A percentile compares a stretch with the other conserved stretches of the same genome.
These are phyloP conservation scores for Dendronephthya gigantea DNA, from an alignment of 64 coral and sea anemone species.

Conservation along the genomic window DNA sequence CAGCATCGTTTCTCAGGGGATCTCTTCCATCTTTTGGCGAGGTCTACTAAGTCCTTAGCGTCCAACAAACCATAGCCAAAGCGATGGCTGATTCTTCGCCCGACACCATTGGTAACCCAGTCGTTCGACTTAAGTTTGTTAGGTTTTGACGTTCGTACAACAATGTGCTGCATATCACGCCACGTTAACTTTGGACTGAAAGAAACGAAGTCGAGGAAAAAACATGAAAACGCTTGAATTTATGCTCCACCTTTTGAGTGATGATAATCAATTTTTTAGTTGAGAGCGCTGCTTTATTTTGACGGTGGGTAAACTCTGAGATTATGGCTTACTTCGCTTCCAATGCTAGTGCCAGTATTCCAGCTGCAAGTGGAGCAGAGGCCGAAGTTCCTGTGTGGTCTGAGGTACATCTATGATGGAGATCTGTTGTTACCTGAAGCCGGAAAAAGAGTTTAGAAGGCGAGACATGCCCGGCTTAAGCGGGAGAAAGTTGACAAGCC, in stretches of 20 bases:
- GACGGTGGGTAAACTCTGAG: background rate
- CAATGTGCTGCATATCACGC: conserved; percentile 96
- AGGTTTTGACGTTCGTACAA: conserved; percentile 69
- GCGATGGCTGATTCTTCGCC: conserved; percentile 77
- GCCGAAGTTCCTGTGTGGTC: conserved; percentile 95
- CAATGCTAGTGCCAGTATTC: conserved; percentile 79
- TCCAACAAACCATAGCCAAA: conserved; percentile 89
- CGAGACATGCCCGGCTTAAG: no score
- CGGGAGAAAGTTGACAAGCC: no score
- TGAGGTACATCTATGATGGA: conserved; percentile 82
- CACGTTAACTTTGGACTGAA: conserved; percentile 63
- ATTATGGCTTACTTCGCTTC: conserved; percentile 69
- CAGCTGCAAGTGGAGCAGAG: conserved; percentile 87
- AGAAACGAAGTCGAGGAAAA: no score
- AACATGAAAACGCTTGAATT: no score
- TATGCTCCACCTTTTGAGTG: no score
- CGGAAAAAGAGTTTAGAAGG: no score
- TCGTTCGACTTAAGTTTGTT: conserved; percentile 53
- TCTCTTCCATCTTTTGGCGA: conserved; percentile 67
- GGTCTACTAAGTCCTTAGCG: conserved; percentile 57
- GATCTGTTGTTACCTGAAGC: conserved; percentile 82
- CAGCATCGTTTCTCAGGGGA: conserved; percentile 68
- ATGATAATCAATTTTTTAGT: no score
- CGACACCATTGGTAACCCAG: conserved; percentile 65
- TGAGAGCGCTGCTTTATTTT: no score